Base-by-base conservation (phyloP, 2,113 vertebrate genomes). In the Nannobrachium achirus region DNA sequence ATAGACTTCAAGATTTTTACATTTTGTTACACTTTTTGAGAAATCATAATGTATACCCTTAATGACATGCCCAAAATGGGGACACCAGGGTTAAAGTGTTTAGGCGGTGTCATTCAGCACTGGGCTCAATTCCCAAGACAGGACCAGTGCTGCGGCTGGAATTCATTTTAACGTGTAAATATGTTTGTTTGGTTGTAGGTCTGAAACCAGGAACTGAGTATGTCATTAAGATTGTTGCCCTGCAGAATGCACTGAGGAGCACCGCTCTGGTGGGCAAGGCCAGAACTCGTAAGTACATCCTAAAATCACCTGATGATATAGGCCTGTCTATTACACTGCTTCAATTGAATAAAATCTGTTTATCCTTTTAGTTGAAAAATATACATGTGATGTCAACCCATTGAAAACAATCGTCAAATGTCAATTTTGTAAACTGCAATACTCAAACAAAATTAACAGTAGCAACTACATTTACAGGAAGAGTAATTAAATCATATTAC, bases 161-260 rank as follows among this genome's bases (percentile, higher is more conserved):
- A 3, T 52, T 6, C 39, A 19, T 49, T n/a, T 9, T 42, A 50
- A 48, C 33, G 14, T 38, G 20, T 40, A 10, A 50, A 56, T 39
- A 8, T 25, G 45, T 39, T 53, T 14, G 25, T 76, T 66, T 79
- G 39, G 3, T 4, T 13, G 1, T 11, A 94, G 98, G 94, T 85
- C 88, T 99, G 83, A 95, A 95, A 82, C 94, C 96, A 58, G 95
- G 89, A 77, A 96, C 93, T 0, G 96, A 98, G 71, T 99, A 99
- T 11, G 91, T 92, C 52, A 93, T 99, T 69, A 93, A 94, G 33
- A 89, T 99, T 46, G 94, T 94, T 50, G 94, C 97, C 33, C 88
- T 99, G 68, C 95, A 96, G 88, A 96, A 97, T 72, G 85, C 80
- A 66, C 92, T 96, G 74, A 95, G 96, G 90, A 99, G 98, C 62